Base-by-base conservation (phyloP, 2,888 invertebrate species). In the Agonopterix alstromeriana region DNA sequence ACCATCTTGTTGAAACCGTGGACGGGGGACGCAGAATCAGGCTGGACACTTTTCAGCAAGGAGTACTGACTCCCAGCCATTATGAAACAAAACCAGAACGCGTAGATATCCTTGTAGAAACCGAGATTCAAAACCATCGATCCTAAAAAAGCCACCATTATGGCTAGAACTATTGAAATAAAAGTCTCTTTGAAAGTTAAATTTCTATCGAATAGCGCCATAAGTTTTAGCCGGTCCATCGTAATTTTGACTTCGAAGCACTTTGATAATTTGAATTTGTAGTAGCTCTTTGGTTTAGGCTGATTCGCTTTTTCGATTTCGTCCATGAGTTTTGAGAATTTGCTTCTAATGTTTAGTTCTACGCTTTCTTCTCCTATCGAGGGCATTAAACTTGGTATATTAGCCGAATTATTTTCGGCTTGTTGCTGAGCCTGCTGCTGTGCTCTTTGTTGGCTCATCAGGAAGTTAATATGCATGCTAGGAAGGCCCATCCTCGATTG, bases 11-110 rank as follows among this genome's bases (percentile, higher is more conserved):
- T 99, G 72, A 97, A 98, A 9, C 98, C 98, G 79, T 99, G 99
- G 40, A 98, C 98, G 0, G 99, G 99, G 2, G 99, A 99, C 0
- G 99, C 96, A 0, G 99, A 98, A 81, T 99, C 99, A 0, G 99
- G 99, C 72, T 99, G 99, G 1, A 99, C 99, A 60, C 98, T 98
- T 86, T 98, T 99, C 56, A 98, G 84, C 57, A 99, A 86, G 0
- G 98, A 98, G 81, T 99, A 99, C 80, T 99, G 99, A 68, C 98
- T 97, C 10, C 98, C 95, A 0, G 99, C 99, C 64, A 98, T 97
- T n/a, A 98, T 96, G 63, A 98, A 95, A 84, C 98, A 98, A 80
- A 99, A 97, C 70, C 98, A 90, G 77, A 99, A 96, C 10, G 98
- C 96, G 65, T 94, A 95, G 48, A 98, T 92, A 76, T 99, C 99